These are phyloP conservation scores for Lasioglossum malachurum DNA, from an alignment of 2,888 invertebrate species.

Conservation along the genomic window DNA sequence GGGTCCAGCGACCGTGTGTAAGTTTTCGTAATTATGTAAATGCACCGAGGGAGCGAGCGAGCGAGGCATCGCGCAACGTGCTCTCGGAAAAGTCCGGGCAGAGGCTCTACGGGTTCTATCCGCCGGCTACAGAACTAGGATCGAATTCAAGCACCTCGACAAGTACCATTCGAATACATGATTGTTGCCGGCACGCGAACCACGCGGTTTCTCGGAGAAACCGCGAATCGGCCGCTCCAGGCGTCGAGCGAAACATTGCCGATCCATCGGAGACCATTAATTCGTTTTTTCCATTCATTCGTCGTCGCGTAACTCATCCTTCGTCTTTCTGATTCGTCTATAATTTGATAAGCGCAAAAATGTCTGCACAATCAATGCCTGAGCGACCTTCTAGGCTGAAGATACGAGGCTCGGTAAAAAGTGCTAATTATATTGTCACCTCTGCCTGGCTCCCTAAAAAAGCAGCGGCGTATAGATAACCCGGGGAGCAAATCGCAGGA, in stretches of 20 bases:
- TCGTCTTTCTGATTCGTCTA: background rate
- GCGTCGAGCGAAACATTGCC: too few species aligned
- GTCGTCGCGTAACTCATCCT: background rate
- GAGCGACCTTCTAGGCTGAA: background rate
- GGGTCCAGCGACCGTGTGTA: background rate
- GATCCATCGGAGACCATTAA: background rate
- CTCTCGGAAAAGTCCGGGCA: background rate
- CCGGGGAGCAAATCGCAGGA: background rate
- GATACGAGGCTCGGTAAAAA: background rate
- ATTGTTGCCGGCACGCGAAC: background rate
- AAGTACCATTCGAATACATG: background rate
- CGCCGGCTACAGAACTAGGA: background rate
- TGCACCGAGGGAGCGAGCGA: background rate
- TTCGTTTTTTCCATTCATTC: background rate
- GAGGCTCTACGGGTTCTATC: background rate
- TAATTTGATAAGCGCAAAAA: background rate
- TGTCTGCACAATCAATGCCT: background rate
- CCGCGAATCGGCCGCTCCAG: background rate
- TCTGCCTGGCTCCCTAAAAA: background rate
- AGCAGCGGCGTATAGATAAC: background rate
- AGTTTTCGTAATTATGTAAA: constrained; percentile 23
- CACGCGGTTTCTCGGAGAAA: background rate
- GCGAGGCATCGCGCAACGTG: background rate
- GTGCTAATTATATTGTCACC: constrained; percentile 7
- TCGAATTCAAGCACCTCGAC: background rate